Percentiles rank a stretch among this genome's conserved stretches.
Conservation (phyloP, 2,888 invertebrate species). For the Limnephilus lunatus region DNA sequence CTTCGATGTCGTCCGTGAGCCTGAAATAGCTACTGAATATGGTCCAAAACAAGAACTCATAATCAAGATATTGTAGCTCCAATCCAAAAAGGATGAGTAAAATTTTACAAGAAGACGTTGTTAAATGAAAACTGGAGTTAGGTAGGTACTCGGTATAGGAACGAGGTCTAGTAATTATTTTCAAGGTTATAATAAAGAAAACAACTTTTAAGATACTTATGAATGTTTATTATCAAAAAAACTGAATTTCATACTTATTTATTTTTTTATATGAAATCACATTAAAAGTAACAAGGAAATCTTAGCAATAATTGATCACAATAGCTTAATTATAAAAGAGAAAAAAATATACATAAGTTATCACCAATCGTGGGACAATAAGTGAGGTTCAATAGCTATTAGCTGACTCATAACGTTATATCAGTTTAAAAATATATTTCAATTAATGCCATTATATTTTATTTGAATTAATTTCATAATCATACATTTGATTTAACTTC, state of each 20-base stretch:
- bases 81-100: not conserved
- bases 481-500: not conserved
- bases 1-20: too few species aligned
- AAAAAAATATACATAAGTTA: constrained; percentile 20
- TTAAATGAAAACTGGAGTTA: not conserved
- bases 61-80: not conserved
- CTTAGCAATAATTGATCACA: constrained; percentile 42
- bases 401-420: not conserved
- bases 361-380: constrained; percentile 17
- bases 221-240: constrained; percentile 32
- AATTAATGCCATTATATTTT: not conserved
- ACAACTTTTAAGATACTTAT: not conserved
- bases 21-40: too few species aligned
- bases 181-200: not conserved
- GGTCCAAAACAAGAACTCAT: not conserved
- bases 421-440: not conserved
- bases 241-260: not conserved
- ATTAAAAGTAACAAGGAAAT: constrained; percentile 27
- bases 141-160: not conserved
- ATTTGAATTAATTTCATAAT: not conserved
- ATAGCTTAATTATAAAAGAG: constrained; percentile 20
- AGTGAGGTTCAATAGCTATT: constrained; percentile 1
- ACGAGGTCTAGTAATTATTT: not conserved
- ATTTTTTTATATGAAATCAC: not conserved
- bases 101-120: not conserved